Conservation (phyloP, 2,797 vertebrate genomes). For the Dermochelys coriacea region DNA sequence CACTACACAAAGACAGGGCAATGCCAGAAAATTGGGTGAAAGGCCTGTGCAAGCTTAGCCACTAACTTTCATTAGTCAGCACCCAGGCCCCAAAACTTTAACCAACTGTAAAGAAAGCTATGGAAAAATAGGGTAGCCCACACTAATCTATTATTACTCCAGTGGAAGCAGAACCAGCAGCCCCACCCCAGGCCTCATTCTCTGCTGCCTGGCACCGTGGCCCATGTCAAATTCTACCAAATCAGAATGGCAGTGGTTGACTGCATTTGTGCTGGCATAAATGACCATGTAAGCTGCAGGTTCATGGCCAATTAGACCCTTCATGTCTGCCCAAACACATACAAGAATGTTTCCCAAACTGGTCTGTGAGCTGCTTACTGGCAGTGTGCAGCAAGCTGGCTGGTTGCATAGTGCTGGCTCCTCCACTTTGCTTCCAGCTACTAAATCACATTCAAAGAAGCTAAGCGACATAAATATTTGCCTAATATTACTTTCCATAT, state of each 20-base stretch:
- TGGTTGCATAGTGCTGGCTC: neutral
- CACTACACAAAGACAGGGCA: neutral
- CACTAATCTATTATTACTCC: neutral
- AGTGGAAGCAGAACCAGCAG: neutral
- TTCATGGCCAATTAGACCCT: neutral
- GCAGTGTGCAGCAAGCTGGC: neutral
- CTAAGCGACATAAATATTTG: slow-evolving; percentile 3
- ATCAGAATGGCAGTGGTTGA: neutral
- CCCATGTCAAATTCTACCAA: neutral
- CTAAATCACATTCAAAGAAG: slow-evolving; percentile 26
- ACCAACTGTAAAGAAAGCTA: neutral
- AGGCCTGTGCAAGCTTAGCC: neutral
- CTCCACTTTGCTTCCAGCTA: slow-evolving; percentile 17
- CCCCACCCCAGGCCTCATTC: neutral
- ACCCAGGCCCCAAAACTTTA: neutral
- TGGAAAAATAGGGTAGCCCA: neutral
- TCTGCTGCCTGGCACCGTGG: neutral
- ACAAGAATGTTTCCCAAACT: slow-evolving; percentile 25
- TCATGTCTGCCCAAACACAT: neutral
- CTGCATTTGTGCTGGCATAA: neutral
- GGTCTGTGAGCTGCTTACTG: neutral
- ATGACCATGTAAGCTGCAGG: neutral
- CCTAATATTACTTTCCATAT: slow-evolving; percentile 42
- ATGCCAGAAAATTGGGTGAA: neutral
- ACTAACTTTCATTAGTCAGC: neutral